A percentile compares a stretch with the other conserved stretches of the same genome.
phyloP scores from a whole-genome alignment of 2,888 invertebrate species.

The Synergus gifuensis region DNA sequence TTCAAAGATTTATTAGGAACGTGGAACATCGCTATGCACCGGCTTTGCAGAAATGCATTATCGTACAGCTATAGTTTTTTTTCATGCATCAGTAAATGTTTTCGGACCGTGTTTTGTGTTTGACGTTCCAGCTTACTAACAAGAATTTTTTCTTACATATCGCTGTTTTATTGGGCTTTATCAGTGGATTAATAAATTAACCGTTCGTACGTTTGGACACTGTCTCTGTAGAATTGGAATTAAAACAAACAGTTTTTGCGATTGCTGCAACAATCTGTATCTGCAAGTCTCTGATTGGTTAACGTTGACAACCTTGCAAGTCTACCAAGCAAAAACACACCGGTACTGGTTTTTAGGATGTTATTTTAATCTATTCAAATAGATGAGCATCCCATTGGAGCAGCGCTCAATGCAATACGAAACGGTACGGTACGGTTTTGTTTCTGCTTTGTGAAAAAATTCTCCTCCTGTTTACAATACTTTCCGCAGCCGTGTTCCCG shows the following conservation, averaged over 20 bases:
- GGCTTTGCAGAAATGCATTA: slow-evolving; percentile 58
- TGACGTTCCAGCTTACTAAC: slow-evolving; percentile 29
- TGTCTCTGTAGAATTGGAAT: slow-evolving; percentile 41
- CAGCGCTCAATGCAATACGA: background rate
- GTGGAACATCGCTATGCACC: slow-evolving; percentile 54
- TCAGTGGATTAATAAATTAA: slow-evolving; percentile 1
- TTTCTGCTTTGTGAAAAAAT: slow-evolving; percentile 31
- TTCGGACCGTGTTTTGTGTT: slow-evolving; percentile 33
- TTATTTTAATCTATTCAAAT: background rate
- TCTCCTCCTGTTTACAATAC: slow-evolving; percentile 4
- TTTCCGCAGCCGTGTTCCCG: slow-evolving; percentile 13
- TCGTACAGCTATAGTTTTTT: slow-evolving; percentile 42
- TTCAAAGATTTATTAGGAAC: slow-evolving; percentile 8
- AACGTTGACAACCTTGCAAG: slow-evolving; percentile 27
- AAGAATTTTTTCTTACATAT: slow-evolving; percentile 9
- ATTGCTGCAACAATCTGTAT: slow-evolving; percentile 51
- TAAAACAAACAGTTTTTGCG: slow-evolving; percentile 44
- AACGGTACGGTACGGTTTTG: background rate
- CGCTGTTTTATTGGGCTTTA: slow-evolving; percentile 37
- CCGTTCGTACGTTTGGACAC: background rate
- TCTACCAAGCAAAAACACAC: slow-evolving; percentile 7
- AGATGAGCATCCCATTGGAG: background rate
- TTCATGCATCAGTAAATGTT: slow-evolving; percentile 24
- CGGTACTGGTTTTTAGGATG: background rate
- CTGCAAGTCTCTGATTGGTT: slow-evolving; percentile 61